phyloP scores from a whole-genome alignment of 2,113 vertebrate species.

The Perccottus glenii region DNA sequence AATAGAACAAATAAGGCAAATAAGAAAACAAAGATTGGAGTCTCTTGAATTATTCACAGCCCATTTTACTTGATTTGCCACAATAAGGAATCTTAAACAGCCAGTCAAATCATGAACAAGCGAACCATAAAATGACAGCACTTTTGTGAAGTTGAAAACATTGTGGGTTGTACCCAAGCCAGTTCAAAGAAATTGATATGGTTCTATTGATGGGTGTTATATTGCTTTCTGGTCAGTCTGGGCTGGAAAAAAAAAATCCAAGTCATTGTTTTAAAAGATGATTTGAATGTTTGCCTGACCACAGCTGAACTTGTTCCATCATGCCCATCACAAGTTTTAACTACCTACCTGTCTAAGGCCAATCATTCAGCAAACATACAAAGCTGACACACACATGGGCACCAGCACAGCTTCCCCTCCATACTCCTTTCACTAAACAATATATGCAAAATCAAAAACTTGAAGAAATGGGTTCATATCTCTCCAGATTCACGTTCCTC shows the following conservation, averaged over 20 bases:
- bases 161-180: constrained; percentile 21
- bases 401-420: constrained; percentile 29
- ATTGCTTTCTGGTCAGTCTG: constrained; percentile 29
- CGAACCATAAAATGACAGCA: constrained; percentile 48
- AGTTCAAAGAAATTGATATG: constrained; percentile 32
- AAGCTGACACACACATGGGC: constrained; percentile 31
- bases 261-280: constrained; percentile 39
- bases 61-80: constrained; percentile 19
- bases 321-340: constrained; percentile 14
- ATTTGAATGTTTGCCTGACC: constrained; percentile 40
- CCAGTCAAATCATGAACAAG: constrained; percentile 22
- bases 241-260: neutral
- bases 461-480: constrained; percentile 67
- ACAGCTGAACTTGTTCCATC: constrained; percentile 28
- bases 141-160: constrained; percentile 45
- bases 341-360: constrained; percentile 36
- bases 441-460: constrained; percentile 47
- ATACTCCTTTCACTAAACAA: constrained; percentile 47
- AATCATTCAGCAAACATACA: constrained; percentile 47
- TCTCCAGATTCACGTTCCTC: constrained; percentile 82
- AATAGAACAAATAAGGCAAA: constrained; percentile 44
- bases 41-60: constrained; percentile 28
- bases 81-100: constrained; percentile 29
- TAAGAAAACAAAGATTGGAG: constrained; percentile 37
- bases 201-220: constrained; percentile 35